Evolutionary conservation across 2,888 invertebrate genomes (phyloP), one percentile per base, ranked within the genome.

Genomic region (Drosophila pseudotalamancana): DNA sequence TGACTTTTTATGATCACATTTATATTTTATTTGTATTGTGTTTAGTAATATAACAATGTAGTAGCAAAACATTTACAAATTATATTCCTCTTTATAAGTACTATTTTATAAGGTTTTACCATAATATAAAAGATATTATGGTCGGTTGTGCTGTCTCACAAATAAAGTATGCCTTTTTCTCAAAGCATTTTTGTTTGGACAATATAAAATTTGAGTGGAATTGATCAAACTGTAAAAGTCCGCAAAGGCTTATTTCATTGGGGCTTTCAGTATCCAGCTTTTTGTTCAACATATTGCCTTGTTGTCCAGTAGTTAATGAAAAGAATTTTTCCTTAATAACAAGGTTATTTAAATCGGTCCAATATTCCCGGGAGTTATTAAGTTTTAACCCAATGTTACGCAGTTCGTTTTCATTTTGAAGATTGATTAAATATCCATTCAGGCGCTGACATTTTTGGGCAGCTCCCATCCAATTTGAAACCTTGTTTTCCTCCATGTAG

Each of bases 271-370:
- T 3, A 19, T 5, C 0, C 1, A 9, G 5, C 0, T 25, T 0
- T 0, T 5, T 3, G n/a, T 27, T 53, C 6, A 51, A 16, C 9
- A 65, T 14, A 0, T n/a, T 8, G 1, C 32, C 43, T 0, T 1
- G 0, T 0, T 0, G 0, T 1, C 71, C 71, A 1, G 65, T 61
- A 0, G 71, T 66, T 18, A 62, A 11, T 6, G 67, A 72, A 40
- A 32, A 34, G 42, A 51, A 67, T 1, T 0, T 5, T 0, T 0
- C 0, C 1, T 0, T 0, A 0, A 40, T 2, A 0, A 21, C 43
- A 0, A 67, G 51, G 25, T 72, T 72, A 9, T 72, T 72, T 8
- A 72, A 6, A 50, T 72, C 72, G 1, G 72, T 68, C 68, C 60
- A 72, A n/a, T 72, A 60, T 0, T 12, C 4, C 0, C 11, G 8